Base-by-base conservation (phyloP, 2,797 vertebrate species). In the Discoglossus pictus region DNA sequence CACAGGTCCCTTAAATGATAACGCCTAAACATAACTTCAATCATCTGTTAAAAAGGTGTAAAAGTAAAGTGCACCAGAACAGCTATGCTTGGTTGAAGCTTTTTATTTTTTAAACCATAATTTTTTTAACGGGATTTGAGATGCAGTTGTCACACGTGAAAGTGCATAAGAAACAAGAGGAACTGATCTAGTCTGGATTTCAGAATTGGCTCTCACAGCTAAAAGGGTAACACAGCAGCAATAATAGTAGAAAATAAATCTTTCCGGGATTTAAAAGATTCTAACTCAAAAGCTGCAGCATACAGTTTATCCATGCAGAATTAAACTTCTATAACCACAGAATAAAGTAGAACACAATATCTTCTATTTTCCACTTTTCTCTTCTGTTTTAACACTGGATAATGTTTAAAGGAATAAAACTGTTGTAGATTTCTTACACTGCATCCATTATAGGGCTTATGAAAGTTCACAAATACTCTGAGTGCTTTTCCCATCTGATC, bases 221-320 rank as follows among this genome's bases (percentile, higher is more conserved):
- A 1, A 48, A 13, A 25, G 3, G 20, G 16, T 8, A 63, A 63
- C 51, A 42, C 4, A 8, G 8, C 27, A 31, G 27, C 27, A 31
- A 31, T 63, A 63, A 52, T 52, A 40, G 61, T 63, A 63, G 27
- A 31, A 31, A 31, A 21, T 48, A 21, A 48, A 24, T 24, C 46
- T 48, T 31, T 31, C 27, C 4, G 4, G 27, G 27, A 31, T 31
- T 31, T 31, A 31, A 31, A 31, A 8, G 27, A 31, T 31, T 31
- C 27, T 17, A 48, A 9, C 46, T 21, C 18, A 48, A 21, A 13
- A 48, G 23, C 46, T 21, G 20, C 20, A 48, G 12, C 9, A 21
- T 21, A 48, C 20, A 17, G 18, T 11, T 17, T 18, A 16, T 25
- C 46, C 46, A 21, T 17, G 21, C 7, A 48, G 46, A n/a, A 24